Base-by-base conservation (phyloP, 2,113 vertebrate species). In the Regulus satrapa region DNA sequence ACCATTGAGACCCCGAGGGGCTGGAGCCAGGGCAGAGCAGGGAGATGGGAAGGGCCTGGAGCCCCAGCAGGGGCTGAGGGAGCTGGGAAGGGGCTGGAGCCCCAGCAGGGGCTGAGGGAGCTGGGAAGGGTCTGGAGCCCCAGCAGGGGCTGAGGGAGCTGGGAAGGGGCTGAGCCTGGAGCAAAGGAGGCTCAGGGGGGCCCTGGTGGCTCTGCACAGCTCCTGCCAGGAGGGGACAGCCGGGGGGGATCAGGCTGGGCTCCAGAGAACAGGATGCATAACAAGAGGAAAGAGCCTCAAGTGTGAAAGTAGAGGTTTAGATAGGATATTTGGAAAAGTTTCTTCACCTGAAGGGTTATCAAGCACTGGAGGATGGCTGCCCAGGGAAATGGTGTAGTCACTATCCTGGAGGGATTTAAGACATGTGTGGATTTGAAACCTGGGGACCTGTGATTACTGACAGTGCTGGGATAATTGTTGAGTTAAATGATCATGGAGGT, bases 221-320 rank as follows among this genome's bases (percentile, higher is more conserved):
- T 58, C 43, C 59, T 38, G 51, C 3, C 10, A n/a, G 45, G 38
- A 88, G 28, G 15, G 23, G 32, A 5, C 38, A 51, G 43, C 23
- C 0, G 0, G 43, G 31, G 17, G 4, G 7, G 4, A 14, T 21
- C 0, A 0, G 24, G 14, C 6, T 78, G 1, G 54, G 15, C 36
- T 49, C 55, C 52, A 59, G 38, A 26, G n/a, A 38, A 32, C 36
- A 66, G 26, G 6, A 21, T 6, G 12, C 14, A 41, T 41, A 15
- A 41, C 9, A 41, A 48, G 14, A 36, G 24, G 7, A 1, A 81
- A n/a, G 1, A 1, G 36, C 10, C 36, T 28, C 26, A 58, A 19
- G 18, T 32, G 34, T 49, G 21, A 49, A 26, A 51, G 18, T 13
- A 38, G 26, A 64, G 14, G 26, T 36, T 56, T 73, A 32, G 12